These are phyloP conservation scores for Lasioglossum pauxillum DNA, from an alignment of 2,888 invertebrate genomes.

Conservation along the genomic window DNA sequence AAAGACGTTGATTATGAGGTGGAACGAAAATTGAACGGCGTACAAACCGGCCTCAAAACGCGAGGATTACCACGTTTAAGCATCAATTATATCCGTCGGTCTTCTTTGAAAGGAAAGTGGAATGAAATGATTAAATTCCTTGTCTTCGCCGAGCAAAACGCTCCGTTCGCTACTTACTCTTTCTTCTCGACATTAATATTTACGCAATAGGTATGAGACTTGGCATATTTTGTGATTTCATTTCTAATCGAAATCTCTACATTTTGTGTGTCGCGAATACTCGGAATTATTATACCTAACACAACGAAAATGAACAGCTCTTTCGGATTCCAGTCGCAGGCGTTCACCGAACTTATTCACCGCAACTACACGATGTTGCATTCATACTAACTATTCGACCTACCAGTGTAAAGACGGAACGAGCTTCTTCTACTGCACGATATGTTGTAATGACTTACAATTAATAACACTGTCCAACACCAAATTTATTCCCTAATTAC, in stretches of 20 bases:
- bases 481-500: too few species aligned
- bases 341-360: too few species aligned
- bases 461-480: too few species aligned
- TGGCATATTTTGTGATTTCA: neutral
- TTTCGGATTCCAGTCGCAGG: too few species aligned
- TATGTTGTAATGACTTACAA: too few species aligned
- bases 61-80: neutral
- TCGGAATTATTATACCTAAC: neutral
- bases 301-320: too few species aligned
- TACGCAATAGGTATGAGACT: neutral
- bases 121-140: neutral
- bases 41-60: neutral
- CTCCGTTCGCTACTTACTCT: neutral
- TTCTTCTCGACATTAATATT: neutral
- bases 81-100: neutral
- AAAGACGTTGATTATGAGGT: slow-evolving; percentile 28
- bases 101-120: neutral
- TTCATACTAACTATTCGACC: too few species aligned
- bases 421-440: too few species aligned
- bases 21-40: slow-evolving; percentile 6
- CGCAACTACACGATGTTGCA: too few species aligned
- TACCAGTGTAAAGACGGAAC: too few species aligned
- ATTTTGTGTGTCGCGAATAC: neutral
- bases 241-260: neutral
- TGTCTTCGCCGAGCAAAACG: neutral